phyloP scores from a whole-genome alignment of 2,113 vertebrate species.

The Anhinga anhinga region DNA sequence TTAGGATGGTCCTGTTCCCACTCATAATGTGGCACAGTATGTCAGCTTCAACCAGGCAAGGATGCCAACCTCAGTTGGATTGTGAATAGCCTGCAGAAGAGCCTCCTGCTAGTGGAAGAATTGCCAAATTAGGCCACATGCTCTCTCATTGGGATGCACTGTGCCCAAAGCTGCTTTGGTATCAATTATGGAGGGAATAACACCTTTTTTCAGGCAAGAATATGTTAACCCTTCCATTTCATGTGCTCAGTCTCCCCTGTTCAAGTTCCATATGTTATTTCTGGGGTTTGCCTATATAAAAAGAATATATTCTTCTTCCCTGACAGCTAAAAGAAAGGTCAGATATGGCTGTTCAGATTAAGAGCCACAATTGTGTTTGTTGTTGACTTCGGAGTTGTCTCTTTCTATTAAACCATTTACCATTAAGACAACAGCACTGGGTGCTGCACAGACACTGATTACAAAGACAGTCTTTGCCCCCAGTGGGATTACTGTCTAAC shows the following conservation, averaged over 20 bases:
- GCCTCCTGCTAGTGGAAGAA: conserved; percentile 39
- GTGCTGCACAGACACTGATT: not conserved
- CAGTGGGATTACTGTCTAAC: not conserved
- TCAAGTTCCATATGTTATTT: not conserved
- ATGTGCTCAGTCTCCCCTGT: not conserved
- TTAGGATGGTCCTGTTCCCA: conserved; percentile 49
- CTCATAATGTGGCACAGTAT: conserved; percentile 53
- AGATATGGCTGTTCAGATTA: not conserved
- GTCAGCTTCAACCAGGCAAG: conserved; percentile 10
- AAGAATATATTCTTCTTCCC: not conserved
- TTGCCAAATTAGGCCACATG: conserved; percentile 66
- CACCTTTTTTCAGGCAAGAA: not conserved
- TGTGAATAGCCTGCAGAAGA: conserved; percentile 50
- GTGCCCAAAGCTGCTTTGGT: conserved; percentile 12
- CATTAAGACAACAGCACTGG: not conserved
- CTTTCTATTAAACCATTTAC: not conserved
- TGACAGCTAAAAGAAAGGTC: not conserved
- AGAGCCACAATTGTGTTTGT: not conserved
- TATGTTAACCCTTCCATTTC: not conserved
- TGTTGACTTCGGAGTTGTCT: not conserved
- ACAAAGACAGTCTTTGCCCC: not conserved
- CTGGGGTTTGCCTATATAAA: not conserved
- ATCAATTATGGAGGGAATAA: not conserved
- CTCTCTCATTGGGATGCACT: conserved; percentile 6
- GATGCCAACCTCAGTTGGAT: conserved; percentile 49